These are phyloP conservation scores for Euleptes europaea DNA, from an alignment of 2,113 vertebrate genomes.

Conservation along the genomic window DNA sequence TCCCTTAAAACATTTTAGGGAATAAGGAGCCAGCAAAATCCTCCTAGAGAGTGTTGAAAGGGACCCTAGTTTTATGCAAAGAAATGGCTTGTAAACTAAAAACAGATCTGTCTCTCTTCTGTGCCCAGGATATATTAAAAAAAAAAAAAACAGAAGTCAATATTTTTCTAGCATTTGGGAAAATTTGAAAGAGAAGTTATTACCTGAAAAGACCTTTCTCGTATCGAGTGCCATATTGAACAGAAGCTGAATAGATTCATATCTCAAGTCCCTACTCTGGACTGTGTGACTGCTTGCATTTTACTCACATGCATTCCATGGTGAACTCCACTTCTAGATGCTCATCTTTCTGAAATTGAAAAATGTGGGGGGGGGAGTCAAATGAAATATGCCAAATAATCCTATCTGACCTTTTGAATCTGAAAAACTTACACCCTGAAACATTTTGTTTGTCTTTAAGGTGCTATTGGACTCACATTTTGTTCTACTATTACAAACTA, in stretches of 20 bases:
- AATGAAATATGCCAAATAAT: neutral
- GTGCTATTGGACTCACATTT: too few relatives aligned
- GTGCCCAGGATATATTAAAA: too few relatives aligned
- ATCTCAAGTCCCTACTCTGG: neutral
- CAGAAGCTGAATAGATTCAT: neutral
- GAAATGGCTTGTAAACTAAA: neutral
- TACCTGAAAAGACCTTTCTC: neutral
- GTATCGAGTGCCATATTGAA: neutral
- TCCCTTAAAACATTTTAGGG: neutral
- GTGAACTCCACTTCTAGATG: slow-evolving; percentile 68
- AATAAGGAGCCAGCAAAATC: neutral
- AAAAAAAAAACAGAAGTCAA: neutral
- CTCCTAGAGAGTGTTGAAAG: neutral
- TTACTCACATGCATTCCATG: slow-evolving; percentile 66
- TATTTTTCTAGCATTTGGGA: neutral
- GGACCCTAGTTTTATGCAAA: neutral
- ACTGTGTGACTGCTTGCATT: neutral
- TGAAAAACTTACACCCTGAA: too few relatives aligned
- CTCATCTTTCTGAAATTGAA: slow-evolving; percentile 55
- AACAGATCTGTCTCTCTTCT: neutral
- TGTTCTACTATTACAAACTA: too few relatives aligned
- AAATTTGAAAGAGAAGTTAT: too few relatives aligned
- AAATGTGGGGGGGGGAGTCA: neutral
- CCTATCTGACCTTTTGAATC: too few relatives aligned
- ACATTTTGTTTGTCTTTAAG: too few relatives aligned